These are phyloP conservation scores for Drosophila burlai DNA, from an alignment of 1,140 invertebrate genomes.

Conservation along the genomic window DNA sequence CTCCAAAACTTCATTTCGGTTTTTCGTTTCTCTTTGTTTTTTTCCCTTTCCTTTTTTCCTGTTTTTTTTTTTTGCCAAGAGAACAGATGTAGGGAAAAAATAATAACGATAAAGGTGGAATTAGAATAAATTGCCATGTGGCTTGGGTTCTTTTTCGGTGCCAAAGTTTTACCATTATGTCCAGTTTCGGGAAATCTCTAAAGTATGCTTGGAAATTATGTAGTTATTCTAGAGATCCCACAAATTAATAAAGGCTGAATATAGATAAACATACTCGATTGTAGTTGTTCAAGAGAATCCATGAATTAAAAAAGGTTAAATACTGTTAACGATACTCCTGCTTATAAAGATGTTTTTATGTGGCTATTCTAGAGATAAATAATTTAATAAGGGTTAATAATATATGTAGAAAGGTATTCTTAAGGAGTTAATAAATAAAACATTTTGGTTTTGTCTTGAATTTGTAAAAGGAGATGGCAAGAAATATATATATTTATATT, in stretches of 20 bases:
- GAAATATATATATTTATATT: no score
- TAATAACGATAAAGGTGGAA: slow-evolving; percentile 1
- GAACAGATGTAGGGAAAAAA: slow-evolving; percentile 14
- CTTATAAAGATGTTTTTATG: neutral
- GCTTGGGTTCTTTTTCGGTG: neutral
- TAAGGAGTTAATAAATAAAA: neutral
- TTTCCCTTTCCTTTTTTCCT: neutral
- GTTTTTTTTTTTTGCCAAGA: no score
- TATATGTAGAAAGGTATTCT: neutral
- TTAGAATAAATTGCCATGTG: slow-evolving; percentile 9
- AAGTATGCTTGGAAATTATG: neutral
- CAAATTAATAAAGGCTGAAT: neutral
- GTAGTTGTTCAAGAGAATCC: neutral
- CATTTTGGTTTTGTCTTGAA: no score
- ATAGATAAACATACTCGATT: neutral
- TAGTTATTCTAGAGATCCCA: neutral
- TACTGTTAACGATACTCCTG: neutral
- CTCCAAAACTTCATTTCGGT: slow-evolving; percentile 21
- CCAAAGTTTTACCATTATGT: neutral
- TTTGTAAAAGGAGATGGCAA: no score
- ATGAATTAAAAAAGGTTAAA: neutral
- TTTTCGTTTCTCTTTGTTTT: neutral
- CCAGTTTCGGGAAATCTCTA: neutral
- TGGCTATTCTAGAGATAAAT: neutral
- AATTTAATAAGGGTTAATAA: neutral